Evolutionary conservation across 2,113 vertebrate species (phyloP).

Genomic region (Corythornis vintsioides): DNA sequence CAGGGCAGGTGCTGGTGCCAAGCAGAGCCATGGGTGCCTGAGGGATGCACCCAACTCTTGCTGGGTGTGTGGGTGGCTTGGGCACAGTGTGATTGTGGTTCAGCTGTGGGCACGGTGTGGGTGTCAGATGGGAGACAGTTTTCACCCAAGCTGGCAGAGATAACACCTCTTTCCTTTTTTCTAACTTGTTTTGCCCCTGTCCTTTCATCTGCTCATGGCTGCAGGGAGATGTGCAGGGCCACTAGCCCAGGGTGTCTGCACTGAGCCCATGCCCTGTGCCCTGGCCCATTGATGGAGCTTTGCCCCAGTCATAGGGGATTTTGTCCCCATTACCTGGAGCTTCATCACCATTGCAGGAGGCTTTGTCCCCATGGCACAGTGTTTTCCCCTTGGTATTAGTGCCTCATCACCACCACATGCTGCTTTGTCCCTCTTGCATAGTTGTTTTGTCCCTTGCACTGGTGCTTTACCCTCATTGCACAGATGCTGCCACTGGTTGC

Average conservation of each 20-base stretch:
- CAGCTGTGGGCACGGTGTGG: background rate
- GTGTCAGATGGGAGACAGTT: background rate
- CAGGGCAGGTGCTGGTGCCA: background rate
- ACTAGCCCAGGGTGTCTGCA: background rate
- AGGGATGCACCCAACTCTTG: background rate
- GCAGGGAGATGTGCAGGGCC: background rate
- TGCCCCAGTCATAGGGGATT: background rate
- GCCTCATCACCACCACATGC: background rate
- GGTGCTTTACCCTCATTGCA: background rate
- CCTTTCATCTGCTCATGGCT: background rate
- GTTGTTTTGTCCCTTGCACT: background rate
- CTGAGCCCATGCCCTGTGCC: background rate
- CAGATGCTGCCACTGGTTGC: background rate
- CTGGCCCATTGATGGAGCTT: background rate
- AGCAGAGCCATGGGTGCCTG: background rate
- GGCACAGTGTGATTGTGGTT: accelerated
- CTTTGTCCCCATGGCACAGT: background rate
- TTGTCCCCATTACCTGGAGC: background rate
- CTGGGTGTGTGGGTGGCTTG: background rate
- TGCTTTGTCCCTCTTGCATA: background rate
- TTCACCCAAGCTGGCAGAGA: background rate
- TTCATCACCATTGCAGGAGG: background rate
- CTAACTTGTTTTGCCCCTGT: background rate
- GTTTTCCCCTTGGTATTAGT: background rate
- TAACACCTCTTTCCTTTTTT: background rate